A percentile compares a stretch with the other conserved stretches of the same genome.
These are phyloP conservation scores for Empis stercorea DNA, from an alignment of 2,888 invertebrate species.

Conservation along the genomic window DNA sequence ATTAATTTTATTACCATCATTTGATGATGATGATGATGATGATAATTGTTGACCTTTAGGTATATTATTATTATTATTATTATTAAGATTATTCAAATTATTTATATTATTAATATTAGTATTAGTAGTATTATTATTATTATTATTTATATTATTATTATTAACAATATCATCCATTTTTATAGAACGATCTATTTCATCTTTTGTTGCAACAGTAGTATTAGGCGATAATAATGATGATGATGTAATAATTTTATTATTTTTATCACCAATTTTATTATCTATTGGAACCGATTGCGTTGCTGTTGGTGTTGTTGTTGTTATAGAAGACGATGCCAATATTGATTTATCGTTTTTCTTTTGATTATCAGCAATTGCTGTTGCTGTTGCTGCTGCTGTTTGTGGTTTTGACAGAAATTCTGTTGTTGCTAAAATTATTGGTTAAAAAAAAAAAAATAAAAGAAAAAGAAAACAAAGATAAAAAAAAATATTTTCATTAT, in stretches of 20 bases:
- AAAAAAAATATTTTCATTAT: no score
- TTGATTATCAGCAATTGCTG: not conserved
- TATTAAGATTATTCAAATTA: not conserved
- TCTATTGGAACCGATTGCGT: not conserved
- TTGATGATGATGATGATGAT: not conserved
- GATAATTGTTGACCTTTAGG: not conserved
- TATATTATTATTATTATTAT: not conserved
- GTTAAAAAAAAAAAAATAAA: no score
- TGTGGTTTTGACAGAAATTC: not conserved
- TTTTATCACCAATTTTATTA: no score
- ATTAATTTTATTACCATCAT: not conserved
- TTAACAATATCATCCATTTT: constrained; percentile 6
- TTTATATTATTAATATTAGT: not conserved
- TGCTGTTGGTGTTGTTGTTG: constrained; percentile 3
- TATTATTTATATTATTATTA: not conserved
- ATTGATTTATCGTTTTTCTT: not conserved
- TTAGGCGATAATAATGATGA: constrained; percentile 2
- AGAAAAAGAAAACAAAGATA: no score
- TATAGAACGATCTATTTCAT: constrained; percentile 7
- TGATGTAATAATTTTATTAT: no score
- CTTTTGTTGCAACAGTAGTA: constrained; percentile 14
- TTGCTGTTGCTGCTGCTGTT: constrained; percentile 1
- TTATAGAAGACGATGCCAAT: not conserved
- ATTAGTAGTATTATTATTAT: not conserved
- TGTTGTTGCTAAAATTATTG: no score